Evolutionary conservation across 2,797 vertebrate genomes (phyloP), one percentile per base, ranked within the genome.

Genomic region (Paedocypris micromegethes): DNA sequence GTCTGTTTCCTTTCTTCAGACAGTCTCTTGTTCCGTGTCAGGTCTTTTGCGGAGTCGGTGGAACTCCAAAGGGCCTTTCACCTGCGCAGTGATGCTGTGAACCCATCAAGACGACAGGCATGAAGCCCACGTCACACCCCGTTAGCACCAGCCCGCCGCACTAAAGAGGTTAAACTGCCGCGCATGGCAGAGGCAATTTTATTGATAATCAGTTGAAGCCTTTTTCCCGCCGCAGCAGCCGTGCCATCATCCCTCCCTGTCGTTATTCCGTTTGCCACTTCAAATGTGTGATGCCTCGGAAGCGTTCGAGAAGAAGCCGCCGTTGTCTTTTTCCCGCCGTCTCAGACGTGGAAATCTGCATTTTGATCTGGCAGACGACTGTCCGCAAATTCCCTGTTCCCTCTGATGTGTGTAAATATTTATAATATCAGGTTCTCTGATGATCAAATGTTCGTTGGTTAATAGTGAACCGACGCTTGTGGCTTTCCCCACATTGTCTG

Each of bases 81-180:
- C 74, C 76, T 54, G 81, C 81, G 70, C 81, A 80, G 72, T 84
- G 80, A 78, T 78, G 82, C 85, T 84, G 84, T 78, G 84, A 85
- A 86, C 85, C 86, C 84, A 83, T 87, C 85, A 87, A 84, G 86
- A 87, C 86, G 85, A 84, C 81, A 83, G 81, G 80, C 79, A 80
- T 83, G 78, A 85, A 83, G 85, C 83, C 80, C 78, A 73, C 84
- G 82, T 86, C 89, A 81, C 84, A 82, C 83, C 82, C 87, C 78
- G 87, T 88, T 88, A 88, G 83, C 81, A 86, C 81, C 84, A 79
- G 85, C 78, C 82, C 78, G 79, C 74, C 70, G 70, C 64, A 81
- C 83, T 88, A 85, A 89, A 89, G 84, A 89, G 87, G 86, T 87
- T 91, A 89, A 90, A 89, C 85, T 88, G 85, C 86, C 43, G 83